Evolutionary conservation across 2,888 invertebrate species (phyloP).

Genomic region (Mythimna pallens): DNA sequence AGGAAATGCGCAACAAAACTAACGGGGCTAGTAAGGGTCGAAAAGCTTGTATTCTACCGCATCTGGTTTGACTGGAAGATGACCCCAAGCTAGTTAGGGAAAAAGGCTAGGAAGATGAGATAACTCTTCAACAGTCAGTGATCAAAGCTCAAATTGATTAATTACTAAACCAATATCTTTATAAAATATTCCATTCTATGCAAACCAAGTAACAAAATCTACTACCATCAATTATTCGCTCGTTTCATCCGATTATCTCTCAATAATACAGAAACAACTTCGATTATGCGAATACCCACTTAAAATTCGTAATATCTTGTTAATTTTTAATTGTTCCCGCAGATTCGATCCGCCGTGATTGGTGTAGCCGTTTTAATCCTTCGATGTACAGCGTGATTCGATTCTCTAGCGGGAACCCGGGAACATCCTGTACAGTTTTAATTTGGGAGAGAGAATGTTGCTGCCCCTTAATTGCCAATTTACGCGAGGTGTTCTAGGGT

Average conservation of each 20-base stretch:
- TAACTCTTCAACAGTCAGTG: background rate
- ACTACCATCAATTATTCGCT: constrained; percentile 8
- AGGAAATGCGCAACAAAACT: no score
- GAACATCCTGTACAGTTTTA: constrained; percentile 36
- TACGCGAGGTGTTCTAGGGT: constrained; percentile 9
- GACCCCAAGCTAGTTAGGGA: no score
- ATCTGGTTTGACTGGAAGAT: no score
- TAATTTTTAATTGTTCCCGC: constrained; percentile 40
- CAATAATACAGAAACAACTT: constrained; percentile 22
- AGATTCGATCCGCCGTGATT: constrained; percentile 28
- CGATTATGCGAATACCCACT: constrained; percentile 23
- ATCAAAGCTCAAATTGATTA: background rate
- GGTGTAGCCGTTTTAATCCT: constrained; percentile 36
- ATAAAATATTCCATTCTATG: constrained; percentile 3
- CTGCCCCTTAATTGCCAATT: constrained; percentile 60
- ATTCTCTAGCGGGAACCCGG: constrained; percentile 39
- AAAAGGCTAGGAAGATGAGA: no score
- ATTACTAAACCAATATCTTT: background rate
- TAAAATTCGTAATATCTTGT: constrained; percentile 30
- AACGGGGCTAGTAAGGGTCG: no score
- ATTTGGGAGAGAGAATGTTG: constrained; percentile 46
- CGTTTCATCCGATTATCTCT: constrained; percentile 16
- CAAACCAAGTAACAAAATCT: background rate
- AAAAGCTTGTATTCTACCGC: no score
- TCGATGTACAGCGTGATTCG: constrained; percentile 39